These are phyloP conservation scores for Podotricha telesiphe DNA, from an alignment of 2,888 invertebrate species.

Conservation along the genomic window DNA sequence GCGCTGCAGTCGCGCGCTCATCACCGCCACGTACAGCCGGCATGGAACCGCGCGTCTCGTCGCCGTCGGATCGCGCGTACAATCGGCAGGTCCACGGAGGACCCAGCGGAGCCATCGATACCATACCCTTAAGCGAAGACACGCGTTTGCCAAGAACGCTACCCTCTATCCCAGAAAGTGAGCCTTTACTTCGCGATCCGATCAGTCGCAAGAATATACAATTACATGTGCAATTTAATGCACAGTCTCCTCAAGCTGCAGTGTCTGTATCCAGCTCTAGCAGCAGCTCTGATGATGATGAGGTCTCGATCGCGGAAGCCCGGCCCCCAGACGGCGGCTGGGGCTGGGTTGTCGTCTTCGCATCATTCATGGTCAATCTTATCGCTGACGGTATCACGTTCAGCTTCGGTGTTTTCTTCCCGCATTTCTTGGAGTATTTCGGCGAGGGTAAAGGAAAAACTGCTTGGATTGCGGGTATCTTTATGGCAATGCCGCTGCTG, in stretches of 20 bases:
- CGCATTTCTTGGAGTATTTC: constrained; percentile 93
- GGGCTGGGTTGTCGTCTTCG: constrained; percentile 96
- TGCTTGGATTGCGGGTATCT: constrained; percentile 94
- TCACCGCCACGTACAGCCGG: constrained; percentile 69
- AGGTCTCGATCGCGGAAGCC: constrained; percentile 86
- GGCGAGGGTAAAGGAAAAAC: constrained; percentile 93
- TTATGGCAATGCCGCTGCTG: constrained; percentile 95
- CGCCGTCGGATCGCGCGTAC: constrained; percentile 70
- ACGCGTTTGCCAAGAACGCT: constrained; percentile 69
- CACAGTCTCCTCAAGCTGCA: constrained; percentile 72
- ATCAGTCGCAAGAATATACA: constrained; percentile 67
- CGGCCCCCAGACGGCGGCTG: constrained; percentile 94
- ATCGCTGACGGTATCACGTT: constrained; percentile 97
- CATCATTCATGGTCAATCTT: constrained; percentile 94
- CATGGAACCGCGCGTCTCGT: constrained; percentile 75
- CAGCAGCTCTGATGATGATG: constrained; percentile 84
- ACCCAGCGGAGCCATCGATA: constrained; percentile 70
- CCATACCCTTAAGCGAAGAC: constrained; percentile 67
- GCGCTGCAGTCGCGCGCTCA: constrained; percentile 74
- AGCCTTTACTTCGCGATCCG: constrained; percentile 65
- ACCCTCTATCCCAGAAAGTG: constrained; percentile 71
- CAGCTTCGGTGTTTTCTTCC: constrained; percentile 95
- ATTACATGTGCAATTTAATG: constrained; percentile 85
- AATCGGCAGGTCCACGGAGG: constrained; percentile 76
- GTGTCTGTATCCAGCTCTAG: constrained; percentile 69